phyloP scores from a whole-genome alignment of 2,113 vertebrate genomes.

The Phylloscopus whistleri region DNA sequence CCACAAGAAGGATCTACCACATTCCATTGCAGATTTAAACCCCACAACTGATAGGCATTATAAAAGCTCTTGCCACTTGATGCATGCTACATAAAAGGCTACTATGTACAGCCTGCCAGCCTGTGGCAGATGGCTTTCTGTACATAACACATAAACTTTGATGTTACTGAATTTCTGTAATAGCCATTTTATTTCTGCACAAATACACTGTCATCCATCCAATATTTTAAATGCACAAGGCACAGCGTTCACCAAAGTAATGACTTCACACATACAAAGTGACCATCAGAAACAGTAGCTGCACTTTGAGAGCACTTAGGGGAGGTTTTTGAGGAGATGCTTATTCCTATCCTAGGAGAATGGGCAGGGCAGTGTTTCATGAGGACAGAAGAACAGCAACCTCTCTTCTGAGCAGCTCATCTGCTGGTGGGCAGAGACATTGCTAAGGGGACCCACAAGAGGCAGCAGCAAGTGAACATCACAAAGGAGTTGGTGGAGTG shows the following conservation, averaged over 20 bases:
- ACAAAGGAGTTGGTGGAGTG: background rate
- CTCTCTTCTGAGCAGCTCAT: background rate
- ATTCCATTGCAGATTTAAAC: background rate
- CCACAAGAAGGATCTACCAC: background rate
- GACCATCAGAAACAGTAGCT: background rate
- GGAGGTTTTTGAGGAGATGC: background rate
- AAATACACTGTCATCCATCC: background rate
- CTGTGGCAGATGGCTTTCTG: background rate
- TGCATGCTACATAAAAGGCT: background rate
- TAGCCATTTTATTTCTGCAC: slow-evolving; percentile 50
- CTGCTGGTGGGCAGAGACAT: background rate
- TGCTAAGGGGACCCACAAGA: background rate
- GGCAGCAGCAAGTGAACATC: background rate
- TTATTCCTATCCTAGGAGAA: background rate
- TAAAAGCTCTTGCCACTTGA: background rate
- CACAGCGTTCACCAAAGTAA: background rate
- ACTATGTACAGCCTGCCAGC: background rate
- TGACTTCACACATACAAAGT: background rate
- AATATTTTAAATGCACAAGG: background rate
- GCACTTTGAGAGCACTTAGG: background rate
- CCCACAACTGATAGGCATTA: background rate
- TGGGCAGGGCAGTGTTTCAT: rapidly evolving
- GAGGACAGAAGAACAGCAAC: background rate
- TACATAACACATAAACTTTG: background rate
- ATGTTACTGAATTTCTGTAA: background rate